Conservation (phyloP, 2,113 vertebrate species). For the Carettochelys insculpta region DNA sequence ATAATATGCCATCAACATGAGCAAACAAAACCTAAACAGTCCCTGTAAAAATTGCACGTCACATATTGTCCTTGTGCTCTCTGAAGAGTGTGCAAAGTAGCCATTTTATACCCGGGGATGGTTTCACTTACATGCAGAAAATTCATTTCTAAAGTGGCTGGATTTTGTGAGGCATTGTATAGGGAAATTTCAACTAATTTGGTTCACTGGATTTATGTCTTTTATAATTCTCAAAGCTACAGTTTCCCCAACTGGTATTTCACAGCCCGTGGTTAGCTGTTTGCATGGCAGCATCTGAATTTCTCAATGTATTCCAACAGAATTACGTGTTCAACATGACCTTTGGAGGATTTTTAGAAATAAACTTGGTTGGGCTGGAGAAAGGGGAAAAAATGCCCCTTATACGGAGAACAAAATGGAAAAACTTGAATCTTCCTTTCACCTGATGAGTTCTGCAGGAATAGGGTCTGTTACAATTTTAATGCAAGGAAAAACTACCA, state of each 20-base stretch:
- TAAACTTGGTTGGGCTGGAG: too few species aligned
- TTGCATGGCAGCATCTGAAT: not conserved
- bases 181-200: constrained; percentile 43
- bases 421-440: not conserved
- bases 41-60: not conserved
- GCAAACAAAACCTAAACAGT: constrained; percentile 18
- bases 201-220: constrained; percentile 45
- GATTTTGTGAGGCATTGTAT: constrained; percentile 50
- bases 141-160: not conserved
- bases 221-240: constrained; percentile 35
- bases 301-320: not conserved
- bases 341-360: not conserved
- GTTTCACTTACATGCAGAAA: not conserved
- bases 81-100: not conserved
- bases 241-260: not conserved
- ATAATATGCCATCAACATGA: not conserved
- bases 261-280: accelerated
- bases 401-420: not conserved
- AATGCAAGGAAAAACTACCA: not conserved
- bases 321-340: not conserved
- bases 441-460: accelerated
- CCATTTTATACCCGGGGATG: constrained; percentile 12
- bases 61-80: constrained; percentile 27
- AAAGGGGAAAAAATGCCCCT: not conserved
- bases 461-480: accelerated